Evolutionary conservation across 2,797 vertebrate species (phyloP).

Genomic region (Cynopterus sphinx): DNA sequence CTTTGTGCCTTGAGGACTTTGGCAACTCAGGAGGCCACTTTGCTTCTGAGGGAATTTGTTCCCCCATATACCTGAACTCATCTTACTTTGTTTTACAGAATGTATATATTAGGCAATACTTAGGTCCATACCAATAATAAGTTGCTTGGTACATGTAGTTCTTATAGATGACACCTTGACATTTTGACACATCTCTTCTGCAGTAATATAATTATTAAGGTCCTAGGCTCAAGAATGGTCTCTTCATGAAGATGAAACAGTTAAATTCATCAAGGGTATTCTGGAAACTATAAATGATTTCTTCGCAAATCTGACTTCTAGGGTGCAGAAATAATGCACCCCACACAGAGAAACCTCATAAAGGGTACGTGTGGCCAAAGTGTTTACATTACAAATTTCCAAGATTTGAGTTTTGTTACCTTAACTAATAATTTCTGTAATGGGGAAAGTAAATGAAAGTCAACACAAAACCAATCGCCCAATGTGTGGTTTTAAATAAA

Average conservation of each 20-base stretch:
- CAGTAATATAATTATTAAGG: slow-evolving; percentile 19
- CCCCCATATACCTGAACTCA: not conserved
- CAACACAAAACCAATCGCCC: slow-evolving; percentile 2
- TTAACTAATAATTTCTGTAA: slow-evolving; percentile 36
- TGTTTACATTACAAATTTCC: slow-evolving; percentile 2
- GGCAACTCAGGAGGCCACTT: not conserved
- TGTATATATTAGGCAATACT: not conserved
- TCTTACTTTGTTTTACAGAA: not conserved
- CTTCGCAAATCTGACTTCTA: not conserved
- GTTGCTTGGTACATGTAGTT: not conserved
- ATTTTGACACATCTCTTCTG: slow-evolving; percentile 20
- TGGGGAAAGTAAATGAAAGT: slow-evolving; percentile 36
- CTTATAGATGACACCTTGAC: not conserved
- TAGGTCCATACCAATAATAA: not conserved
- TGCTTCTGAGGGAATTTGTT: not conserved
- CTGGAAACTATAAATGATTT: slow-evolving; percentile 2
- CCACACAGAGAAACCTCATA: not conserved
- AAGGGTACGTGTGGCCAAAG: slow-evolving; percentile 33
- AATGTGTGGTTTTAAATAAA: slow-evolving; percentile 50
- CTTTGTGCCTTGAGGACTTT: not conserved
- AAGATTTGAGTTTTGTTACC: slow-evolving; percentile 27
- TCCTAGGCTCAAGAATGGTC: not conserved
- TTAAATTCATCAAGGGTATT: not conserved
- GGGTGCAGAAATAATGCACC: not conserved
- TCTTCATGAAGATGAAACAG: not conserved